A percentile compares a stretch with the other conserved stretches of the same genome.
Evolutionary conservation across 2,113 vertebrate genomes (phyloP).

Genomic region (Heterotis niloticus): DNA sequence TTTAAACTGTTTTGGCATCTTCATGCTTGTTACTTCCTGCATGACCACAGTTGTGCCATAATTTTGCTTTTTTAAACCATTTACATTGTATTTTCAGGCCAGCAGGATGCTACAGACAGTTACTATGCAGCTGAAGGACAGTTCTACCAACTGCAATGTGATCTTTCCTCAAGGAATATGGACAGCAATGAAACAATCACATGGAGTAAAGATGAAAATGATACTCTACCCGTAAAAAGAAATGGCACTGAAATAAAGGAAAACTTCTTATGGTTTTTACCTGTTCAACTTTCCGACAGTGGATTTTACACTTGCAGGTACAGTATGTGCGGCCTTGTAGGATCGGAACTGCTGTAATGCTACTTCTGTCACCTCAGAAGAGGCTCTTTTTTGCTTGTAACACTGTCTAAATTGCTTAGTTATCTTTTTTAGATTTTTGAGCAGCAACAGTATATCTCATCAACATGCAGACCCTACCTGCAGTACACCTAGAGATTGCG

Average conservation of each 20-base stretch:
- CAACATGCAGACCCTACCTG: too few relatives aligned
- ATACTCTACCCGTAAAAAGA: background rate
- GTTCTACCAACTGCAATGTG: conserved; percentile 19
- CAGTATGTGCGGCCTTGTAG: background rate
- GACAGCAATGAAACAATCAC: conserved; percentile 9
- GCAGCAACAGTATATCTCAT: too few relatives aligned
- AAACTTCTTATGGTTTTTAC: conserved; percentile 15
- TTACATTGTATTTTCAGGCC: background rate
- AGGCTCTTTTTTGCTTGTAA: background rate
- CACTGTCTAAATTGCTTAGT: background rate
- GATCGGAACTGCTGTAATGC: background rate
- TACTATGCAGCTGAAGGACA: conserved; percentile 7
- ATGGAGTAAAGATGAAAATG: conserved; percentile 18
- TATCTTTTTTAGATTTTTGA: too few relatives aligned
- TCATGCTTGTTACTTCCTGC: too few relatives aligned
- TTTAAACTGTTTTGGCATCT: too few relatives aligned
- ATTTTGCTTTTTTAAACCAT: too few relatives aligned
- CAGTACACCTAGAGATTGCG: too few relatives aligned
- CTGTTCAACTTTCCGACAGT: conserved; percentile 21
- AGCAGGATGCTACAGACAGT: background rate
- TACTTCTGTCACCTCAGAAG: background rate
- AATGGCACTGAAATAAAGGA: background rate
- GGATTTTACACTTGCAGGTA: conserved; percentile 17
- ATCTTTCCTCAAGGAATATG: background rate
- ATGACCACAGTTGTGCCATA: too few relatives aligned